phyloP scores from a whole-genome alignment of 2,113 vertebrate genomes.

The Bettongia penicillata region DNA sequence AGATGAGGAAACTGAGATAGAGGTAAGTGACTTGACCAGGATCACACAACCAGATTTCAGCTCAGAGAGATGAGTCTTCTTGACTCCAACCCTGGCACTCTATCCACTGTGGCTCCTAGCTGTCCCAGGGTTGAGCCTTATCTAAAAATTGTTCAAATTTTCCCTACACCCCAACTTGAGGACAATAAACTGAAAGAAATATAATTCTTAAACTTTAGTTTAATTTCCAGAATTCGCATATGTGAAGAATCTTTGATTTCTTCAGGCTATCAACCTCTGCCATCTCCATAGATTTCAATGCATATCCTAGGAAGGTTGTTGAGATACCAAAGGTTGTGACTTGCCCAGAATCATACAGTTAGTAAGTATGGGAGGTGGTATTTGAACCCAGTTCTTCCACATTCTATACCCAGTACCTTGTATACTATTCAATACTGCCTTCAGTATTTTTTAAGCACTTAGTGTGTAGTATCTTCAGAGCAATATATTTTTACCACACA shows the following conservation, averaged over 20 bases:
- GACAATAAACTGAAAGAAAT: background rate
- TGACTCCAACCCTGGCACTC: no score
- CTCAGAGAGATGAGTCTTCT: no score
- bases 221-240: background rate
- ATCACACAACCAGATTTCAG: no score
- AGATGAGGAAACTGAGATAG: no score
- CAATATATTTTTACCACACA: constrained; percentile 2
- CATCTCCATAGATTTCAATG: background rate
- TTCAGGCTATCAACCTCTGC: background rate
- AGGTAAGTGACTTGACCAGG: no score
- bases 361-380: background rate
- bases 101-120: no score
- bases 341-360: background rate
- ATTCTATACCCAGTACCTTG: background rate
- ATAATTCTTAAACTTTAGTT: background rate
- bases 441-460: background rate
- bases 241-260: background rate
- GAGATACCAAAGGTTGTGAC: background rate
- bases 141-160: background rate
- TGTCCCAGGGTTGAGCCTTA: background rate
- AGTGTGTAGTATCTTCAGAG: background rate
- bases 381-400: background rate
- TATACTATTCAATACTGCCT: background rate
- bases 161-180: background rate
- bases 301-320: background rate